These are phyloP conservation scores for Lepisosteus oculatus DNA, from an alignment of 2,113 vertebrate species.

Conservation along the genomic window DNA sequence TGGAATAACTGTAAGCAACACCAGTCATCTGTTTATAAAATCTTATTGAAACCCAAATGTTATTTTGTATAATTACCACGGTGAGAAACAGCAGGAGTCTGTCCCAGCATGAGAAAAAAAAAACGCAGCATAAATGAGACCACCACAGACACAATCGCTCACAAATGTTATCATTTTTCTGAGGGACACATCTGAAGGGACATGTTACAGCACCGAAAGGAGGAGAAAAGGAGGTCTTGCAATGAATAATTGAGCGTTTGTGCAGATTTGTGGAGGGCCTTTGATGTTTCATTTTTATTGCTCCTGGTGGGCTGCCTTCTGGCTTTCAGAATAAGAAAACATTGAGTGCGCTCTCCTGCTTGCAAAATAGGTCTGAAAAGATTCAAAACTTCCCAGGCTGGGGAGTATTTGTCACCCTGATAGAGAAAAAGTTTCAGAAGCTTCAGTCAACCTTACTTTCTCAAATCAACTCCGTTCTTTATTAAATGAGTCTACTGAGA, in stretches of 20 bases:
- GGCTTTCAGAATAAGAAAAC: slow-evolving; percentile 15
- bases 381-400: slow-evolving; percentile 20
- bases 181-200: not conserved
- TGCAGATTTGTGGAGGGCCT: slow-evolving; percentile 1
- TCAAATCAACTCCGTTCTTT: too few species aligned
- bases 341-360: not conserved
- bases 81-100: too few species aligned
- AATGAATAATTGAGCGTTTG: slow-evolving; percentile 1
- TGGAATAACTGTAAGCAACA: too few species aligned
- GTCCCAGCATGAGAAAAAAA: too few species aligned
- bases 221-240: not conserved
- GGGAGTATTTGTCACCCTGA: not conserved
- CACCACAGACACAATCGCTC: not conserved
- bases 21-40: not conserved
- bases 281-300: slow-evolving; percentile 19
- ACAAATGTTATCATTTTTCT: not conserved
- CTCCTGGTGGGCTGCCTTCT: slow-evolving; percentile 6
- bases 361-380: not conserved
- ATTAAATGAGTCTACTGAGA: too few species aligned
- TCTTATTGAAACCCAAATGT: not conserved
- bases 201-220: not conserved
- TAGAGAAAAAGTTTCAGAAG: not conserved
- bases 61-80: too few species aligned
- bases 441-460: slow-evolving; percentile 2
- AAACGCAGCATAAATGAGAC: too few species aligned